Base-by-base conservation (phyloP, 1,140 invertebrate species). In the Zaprionus taronus region DNA sequence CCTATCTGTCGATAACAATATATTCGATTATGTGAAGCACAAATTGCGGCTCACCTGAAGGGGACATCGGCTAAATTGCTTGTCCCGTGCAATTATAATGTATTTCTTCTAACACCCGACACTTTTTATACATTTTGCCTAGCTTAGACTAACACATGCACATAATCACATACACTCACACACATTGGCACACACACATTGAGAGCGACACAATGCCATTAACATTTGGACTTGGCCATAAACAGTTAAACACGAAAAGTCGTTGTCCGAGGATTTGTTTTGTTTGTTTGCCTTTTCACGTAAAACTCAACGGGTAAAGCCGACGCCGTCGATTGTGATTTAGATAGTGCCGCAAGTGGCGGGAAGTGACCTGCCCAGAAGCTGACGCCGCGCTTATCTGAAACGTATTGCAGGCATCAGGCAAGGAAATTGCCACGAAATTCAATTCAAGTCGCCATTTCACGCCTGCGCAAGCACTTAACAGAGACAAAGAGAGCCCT, bases 41-140 rank as follows among this genome's bases (percentile, higher is more conserved):
- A 90, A 90, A 85, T 90, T 81, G 63, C 38, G 72, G 70, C 85
- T 85, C 81, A 89, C 85, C 85, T 89, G 85, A 51, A 24, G 38
- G 31, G 81, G 66, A 90, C 82, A 91, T 80, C 85, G 72, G 51
- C 66, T 60, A 81, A 90, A 90, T 89, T 84, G 72, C 70, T 81
- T 90, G 67, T 72, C 79, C 79, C 68, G 68, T 82, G 82, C 86
- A 90, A 89, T 89, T 89, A 89, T 90, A 81, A 80, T 83, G 62
- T 80, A 69, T 83, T 68, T 82, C 61, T 71, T 77, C 58, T 72
- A 82, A 58, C 44, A 34, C 65, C 41, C 53, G 7, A 36, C 47
- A 41, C 69, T 69, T 61, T 74, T 73, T 66, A 34, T 44, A 75
- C 70, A 80, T 63, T 51, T 61, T 65, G 57, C 60, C 34, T 64